Evolutionary conservation across 2,797 vertebrate genomes (phyloP).

Genomic region (Zalophus californianus): DNA sequence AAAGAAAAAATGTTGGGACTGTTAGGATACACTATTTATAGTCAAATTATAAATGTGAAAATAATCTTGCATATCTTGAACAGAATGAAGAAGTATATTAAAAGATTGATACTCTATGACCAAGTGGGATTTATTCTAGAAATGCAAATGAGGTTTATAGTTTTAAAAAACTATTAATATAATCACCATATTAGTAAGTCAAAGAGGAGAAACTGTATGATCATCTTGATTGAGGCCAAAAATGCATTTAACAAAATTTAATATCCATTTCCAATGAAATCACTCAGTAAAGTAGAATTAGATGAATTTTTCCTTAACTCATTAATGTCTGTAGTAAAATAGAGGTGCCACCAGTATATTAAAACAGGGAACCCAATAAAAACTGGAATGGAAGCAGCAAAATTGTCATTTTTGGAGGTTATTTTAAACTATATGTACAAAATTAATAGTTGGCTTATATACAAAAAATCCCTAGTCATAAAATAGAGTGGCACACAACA

Average conservation of each 20-base stretch:
- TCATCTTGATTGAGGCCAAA: not conserved
- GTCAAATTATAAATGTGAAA: not conserved
- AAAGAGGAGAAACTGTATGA: not conserved
- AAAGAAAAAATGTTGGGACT: not conserved
- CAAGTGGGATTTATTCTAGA: constrained; percentile 19
- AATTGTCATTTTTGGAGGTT: not conserved
- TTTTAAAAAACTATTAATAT: not conserved
- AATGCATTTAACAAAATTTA: constrained; percentile 33
- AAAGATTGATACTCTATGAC: not conserved
- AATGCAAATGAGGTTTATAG: not conserved
- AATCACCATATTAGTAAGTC: not conserved
- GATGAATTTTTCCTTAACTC: not conserved
- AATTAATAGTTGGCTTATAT: not conserved
- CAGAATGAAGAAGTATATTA: not conserved
- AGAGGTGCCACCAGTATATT: not conserved
- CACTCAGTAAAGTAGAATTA: not conserved
- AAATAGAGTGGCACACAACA: not conserved
- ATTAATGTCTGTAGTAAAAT: not conserved
- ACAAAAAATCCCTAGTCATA: not conserved
- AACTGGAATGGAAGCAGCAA: not conserved
- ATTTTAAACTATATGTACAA: not conserved
- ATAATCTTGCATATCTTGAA: constrained; percentile 13
- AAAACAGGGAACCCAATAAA: not conserved
- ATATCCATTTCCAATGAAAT: not conserved
- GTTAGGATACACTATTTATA: not conserved